Conservation (phyloP, 2,888 invertebrate genomes). For the Chymomyza amoena region DNA sequence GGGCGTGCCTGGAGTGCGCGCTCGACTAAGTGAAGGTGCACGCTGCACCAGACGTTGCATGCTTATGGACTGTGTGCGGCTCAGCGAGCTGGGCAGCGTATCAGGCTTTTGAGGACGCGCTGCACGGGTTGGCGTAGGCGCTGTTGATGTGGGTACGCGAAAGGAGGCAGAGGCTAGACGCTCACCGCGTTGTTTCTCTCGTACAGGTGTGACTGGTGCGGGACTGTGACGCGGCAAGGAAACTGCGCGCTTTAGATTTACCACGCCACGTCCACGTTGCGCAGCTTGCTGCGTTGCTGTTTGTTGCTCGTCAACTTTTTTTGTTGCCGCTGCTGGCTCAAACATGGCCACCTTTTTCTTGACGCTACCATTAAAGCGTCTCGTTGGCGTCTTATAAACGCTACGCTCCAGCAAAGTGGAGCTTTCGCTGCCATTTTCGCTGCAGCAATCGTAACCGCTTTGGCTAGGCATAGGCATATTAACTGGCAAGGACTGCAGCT, state of each 20-base stretch:
- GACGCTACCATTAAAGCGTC: constrained; percentile 69
- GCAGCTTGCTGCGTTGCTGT: constrained; percentile 73
- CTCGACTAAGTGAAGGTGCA: constrained; percentile 81
- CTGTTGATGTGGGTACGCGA: constrained; percentile 74
- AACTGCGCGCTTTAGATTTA: constrained; percentile 80
- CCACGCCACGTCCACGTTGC: constrained; percentile 77
- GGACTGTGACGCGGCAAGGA: constrained; percentile 76
- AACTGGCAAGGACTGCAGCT: constrained; percentile 76
- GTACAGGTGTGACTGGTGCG: constrained; percentile 76
- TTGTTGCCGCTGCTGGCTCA: constrained; percentile 76
- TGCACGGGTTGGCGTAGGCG: constrained; percentile 56
- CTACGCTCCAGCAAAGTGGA: constrained; percentile 82
- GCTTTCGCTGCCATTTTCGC: constrained; percentile 88
- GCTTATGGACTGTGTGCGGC: constrained; percentile 70
- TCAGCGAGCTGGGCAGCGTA: constrained; percentile 80
- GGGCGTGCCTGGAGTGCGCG: constrained; percentile 83
- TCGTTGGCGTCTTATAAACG: constrained; percentile 47
- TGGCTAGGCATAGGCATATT: not conserved
- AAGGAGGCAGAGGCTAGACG: constrained; percentile 77
- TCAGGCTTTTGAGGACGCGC: constrained; percentile 77
- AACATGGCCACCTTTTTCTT: constrained; percentile 82
- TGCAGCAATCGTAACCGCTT: constrained; percentile 79
- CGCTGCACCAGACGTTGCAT: constrained; percentile 73
- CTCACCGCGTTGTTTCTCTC: constrained; percentile 50
- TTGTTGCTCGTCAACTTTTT: constrained; percentile 59